Evolutionary conservation across 2,113 vertebrate species (phyloP), one percentile per base, ranked within the genome.

Genomic region (Microtus ochrogaster): DNA sequence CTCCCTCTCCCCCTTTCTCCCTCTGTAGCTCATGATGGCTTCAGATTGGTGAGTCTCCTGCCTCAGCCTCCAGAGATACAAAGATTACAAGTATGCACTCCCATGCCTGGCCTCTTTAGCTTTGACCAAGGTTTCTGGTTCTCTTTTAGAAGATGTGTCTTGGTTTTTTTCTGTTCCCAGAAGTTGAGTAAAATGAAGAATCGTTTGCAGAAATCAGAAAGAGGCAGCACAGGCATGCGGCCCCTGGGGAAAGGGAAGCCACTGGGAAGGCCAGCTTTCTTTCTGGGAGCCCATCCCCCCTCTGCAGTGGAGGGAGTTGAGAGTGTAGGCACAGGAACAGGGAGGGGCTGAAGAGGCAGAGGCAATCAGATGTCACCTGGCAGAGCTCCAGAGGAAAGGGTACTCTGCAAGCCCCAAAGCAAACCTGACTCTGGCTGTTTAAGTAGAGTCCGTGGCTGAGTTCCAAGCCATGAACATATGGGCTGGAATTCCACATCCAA

Each of bases 81-180:
- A 52, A 24, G 30, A 24, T 52, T 52, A 22, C 33, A 86, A 8
- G 30, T 14, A 22, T 24, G 19, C 22, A 26, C 83, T 47, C 33
- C 30, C 10, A n/a, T 70, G 84, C 24, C 28, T 36, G 22, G 19
- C 5, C 84, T 52, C 28, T 65, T 96, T 68, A 90, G 36, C 61
- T 39, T 85, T 96, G 44, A 44, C 92, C 49, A 90, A 49, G 28
- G 4, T 66, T 85, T 90, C 65, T 92, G 63, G 3, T 89, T 96
- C 14, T 90, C 39, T 74, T 95, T 96, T 94, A 91, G 91, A 74
- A 90, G 82, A 78, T 85, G 44, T 77, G 16, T 39, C 30, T 49
- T 70, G 9, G 73, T 94, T 90, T 95, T 95, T 66, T 93, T 95
- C 72, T 93, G 9, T 73, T 83, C 66, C 21, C 36, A 91, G 39